Evolutionary conservation across 2,797 vertebrate genomes (phyloP), one percentile per base, ranked within the genome.

Genomic region (Arrhamphus sclerolepis): DNA sequence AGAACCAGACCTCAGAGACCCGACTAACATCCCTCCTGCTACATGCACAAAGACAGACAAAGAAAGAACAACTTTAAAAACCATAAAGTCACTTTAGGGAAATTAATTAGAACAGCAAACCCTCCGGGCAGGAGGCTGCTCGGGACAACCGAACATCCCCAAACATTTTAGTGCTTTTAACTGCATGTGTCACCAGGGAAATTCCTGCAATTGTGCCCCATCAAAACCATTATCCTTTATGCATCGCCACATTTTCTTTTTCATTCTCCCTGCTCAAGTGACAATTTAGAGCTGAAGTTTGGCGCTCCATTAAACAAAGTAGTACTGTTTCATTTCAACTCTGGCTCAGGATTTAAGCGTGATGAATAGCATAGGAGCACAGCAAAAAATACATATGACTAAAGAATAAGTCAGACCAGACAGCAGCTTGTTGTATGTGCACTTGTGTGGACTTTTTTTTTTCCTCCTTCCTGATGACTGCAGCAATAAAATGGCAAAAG

Each of bases 401-500:
- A 70, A 75, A 75, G 71, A 70, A 78, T 62, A 66, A 38, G 64
- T 62, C 64, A 31, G 75, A 66, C 40, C 47, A 29, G 60, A 62
- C 73, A 42, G 65, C 59, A 50, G 70, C 75, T 59, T 46, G 46
- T 49, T 42, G 66, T 63, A 69, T 53, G 40, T 29, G n/a, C 41
- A 46, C 22, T 48, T 64, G 60, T 53, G 70, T 56, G 68, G 67
- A 64, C 57, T 20, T 48, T 67, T 73, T 73, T 13, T 57, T 22
- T n/a, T 17, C 20, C n/a, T n/a, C 42, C 56, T 53, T 83, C 68
- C 73, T 80, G 75, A 86, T 78, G 78, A 78, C 80, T 69, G 56
- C 68, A 75, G 89, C 80, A 88, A 83, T 89, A 88, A 88, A 84
- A 77, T 75, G 83, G 88, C 83, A 87, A 85, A 85, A 72, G 87